phyloP scores from a whole-genome alignment of 2,888 invertebrate genomes.

The Mimas tiliae region DNA sequence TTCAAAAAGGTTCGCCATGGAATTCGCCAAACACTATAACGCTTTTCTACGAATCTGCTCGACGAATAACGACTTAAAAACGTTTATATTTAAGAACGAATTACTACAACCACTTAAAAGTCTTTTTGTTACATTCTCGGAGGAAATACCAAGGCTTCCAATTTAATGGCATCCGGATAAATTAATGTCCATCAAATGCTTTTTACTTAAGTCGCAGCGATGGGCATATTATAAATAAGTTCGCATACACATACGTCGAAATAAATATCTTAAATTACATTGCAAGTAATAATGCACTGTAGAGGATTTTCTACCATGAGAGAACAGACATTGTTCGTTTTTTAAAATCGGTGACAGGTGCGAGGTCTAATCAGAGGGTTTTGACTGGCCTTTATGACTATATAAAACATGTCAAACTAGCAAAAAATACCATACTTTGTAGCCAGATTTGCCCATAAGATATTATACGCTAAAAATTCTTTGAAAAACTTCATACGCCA shows the following conservation, averaged over 20 bases:
- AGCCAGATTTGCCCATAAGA: too few species aligned
- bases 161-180: conserved; percentile 68
- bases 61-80: conserved; percentile 59
- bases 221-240: conserved; percentile 8
- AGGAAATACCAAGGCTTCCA: conserved; percentile 73
- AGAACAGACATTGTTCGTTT: neutral
- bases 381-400: too few species aligned
- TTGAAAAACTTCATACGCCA: too few species aligned
- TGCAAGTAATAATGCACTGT: neutral
- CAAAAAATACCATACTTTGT: too few species aligned
- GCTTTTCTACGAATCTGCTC: conserved; percentile 43
- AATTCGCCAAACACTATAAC: conserved; percentile 62
- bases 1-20: conserved; percentile 47
- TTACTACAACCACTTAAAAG: conserved; percentile 42
- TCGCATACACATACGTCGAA: neutral
- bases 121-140: conserved; percentile 63
- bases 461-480: too few species aligned
- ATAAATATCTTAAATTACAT: neutral
- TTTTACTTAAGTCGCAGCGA: conserved; percentile 31
- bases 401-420: too few species aligned
- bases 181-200: conserved; percentile 50
- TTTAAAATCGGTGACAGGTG: too few species aligned
- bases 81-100: conserved; percentile 45
- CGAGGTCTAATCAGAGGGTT: too few species aligned
- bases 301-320: neutral